A percentile compares a stretch with the other conserved stretches of the same genome.
Conservation (phyloP, 1,140 invertebrate genomes). For the Leucophenga varia region DNA sequence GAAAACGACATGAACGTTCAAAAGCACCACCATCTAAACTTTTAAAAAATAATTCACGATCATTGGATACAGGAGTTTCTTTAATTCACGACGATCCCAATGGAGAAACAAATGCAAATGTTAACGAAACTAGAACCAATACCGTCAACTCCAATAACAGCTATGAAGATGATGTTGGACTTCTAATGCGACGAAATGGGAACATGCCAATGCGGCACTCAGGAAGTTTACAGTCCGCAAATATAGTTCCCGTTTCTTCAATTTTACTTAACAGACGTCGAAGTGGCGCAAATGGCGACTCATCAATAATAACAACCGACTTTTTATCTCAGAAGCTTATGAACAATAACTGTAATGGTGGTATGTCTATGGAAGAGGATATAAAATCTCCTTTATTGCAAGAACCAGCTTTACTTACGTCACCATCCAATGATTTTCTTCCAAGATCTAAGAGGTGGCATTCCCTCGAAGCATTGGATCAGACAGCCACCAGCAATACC, state of each 20-base stretch:
- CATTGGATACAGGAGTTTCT: slow-evolving; percentile 48
- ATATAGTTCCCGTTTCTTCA: slow-evolving; percentile 25
- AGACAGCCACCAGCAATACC: slow-evolving; percentile 57
- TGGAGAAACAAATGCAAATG: slow-evolving; percentile 19
- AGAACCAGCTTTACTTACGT: slow-evolving; percentile 58
- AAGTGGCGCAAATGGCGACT: slow-evolving; percentile 33
- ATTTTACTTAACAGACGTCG: slow-evolving; percentile 10
- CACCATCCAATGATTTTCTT: slow-evolving; percentile 57
- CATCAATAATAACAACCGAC: slow-evolving; percentile 43
- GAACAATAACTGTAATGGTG: slow-evolving; percentile 58
- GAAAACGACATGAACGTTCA: slow-evolving; percentile 37
- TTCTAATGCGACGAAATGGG: slow-evolving; percentile 43
- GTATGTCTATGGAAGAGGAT: slow-evolving; percentile 55
- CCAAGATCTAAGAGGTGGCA: slow-evolving; percentile 69
- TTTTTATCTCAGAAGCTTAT: slow-evolving; percentile 51
- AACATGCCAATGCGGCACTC: slow-evolving; percentile 34
- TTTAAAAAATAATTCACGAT: slow-evolving; percentile 51
- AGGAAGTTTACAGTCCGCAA: slow-evolving; percentile 29
- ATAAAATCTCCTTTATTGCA: slow-evolving; percentile 62
- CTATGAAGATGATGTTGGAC: slow-evolving; percentile 46
- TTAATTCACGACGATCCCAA: slow-evolving; percentile 46
- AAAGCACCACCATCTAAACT: slow-evolving; percentile 50
- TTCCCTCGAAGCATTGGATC: slow-evolving; percentile 70
- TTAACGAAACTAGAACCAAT: slow-evolving; percentile 25
- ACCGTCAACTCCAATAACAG: slow-evolving; percentile 38